A percentile compares a stretch with the other conserved stretches of the same genome.
These are phyloP conservation scores for Strigamia transsilvanica DNA, from an alignment of 2,888 invertebrate species.

Conservation along the genomic window DNA sequence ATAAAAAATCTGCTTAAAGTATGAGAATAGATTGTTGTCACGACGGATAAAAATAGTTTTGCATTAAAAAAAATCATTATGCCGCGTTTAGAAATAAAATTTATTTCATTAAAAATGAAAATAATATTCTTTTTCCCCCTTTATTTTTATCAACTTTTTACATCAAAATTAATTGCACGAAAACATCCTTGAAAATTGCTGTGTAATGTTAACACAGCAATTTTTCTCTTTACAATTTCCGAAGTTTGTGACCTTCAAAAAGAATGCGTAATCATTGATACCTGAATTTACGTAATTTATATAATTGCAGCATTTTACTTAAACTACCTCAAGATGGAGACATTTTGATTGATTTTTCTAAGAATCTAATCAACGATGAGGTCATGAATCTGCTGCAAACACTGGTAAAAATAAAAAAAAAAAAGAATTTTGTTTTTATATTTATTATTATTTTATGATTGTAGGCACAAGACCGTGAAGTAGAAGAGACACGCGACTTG, in stretches of 20 bases:
- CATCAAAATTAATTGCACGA: background rate
- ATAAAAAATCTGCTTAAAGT: background rate
- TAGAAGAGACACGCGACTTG: slow-evolving; percentile 84
- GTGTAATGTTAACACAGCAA: background rate
- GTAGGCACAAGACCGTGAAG: slow-evolving; percentile 76
- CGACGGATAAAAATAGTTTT: background rate
- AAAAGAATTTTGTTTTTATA: background rate
- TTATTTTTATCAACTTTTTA: background rate
- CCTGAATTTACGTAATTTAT: background rate
- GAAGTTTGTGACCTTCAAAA: background rate
- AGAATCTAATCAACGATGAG: slow-evolving; percentile 87
- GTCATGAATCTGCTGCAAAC: slow-evolving; percentile 78
- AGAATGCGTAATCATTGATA: background rate
- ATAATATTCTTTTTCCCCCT: no score
- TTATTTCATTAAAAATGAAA: background rate
- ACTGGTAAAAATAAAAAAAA: slow-evolving; percentile 71
- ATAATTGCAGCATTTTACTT: slow-evolving; percentile 73
- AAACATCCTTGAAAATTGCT: background rate
- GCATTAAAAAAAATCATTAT: background rate
- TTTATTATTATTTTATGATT: slow-evolving; percentile 54
- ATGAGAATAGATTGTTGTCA: background rate
- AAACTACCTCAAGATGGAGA: slow-evolving; percentile 86
- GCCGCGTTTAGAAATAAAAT: background rate
- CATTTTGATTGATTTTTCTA: slow-evolving; percentile 94
- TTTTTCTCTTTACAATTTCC: no score